Evolutionary conservation across 1,140 invertebrate genomes (phyloP), one percentile per base, ranked within the genome.

Genomic region (Drosophila simulans): DNA sequence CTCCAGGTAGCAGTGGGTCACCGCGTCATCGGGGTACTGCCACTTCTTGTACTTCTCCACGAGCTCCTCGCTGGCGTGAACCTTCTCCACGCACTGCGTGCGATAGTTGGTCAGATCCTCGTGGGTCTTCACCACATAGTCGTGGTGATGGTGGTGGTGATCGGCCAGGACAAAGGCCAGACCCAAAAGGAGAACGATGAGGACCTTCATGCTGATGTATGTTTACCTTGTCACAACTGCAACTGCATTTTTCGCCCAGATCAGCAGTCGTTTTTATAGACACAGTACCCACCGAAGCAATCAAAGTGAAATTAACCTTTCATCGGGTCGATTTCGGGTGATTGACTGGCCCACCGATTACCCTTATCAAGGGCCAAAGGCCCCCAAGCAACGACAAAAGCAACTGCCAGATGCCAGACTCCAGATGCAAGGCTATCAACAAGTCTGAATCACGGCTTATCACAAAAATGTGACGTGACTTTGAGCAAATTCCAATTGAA

Each of bases 21-120:
- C 86, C 25, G 91, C 88, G 43, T 92, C 89, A 46, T 92, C 82
- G 4, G 74, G 66, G 31, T 71, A 92, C 22, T 91, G 59, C 84
- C 88, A 91, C 43, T 82, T 80, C 40, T 79, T 78, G 60, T 78
- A 92, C 46, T 92, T 78, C 37, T 77, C 78, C 39, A 92, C 62
- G 5, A 75, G 62, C 12, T 90, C 91, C 0, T 59, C 52, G 8
- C 76, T 45, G 37, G 88, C 80, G n/a, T 82, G 74, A 2, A 90
- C 73, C 51, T 76, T 53, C 12, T 73, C 69, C 5, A 63, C 63
- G n/a, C 91, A 92, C 0, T 62, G 22, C 7, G 55, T 20, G 13
- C 91, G 88, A 13, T 58, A 83, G 12, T 54, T 77, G 4, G 78
- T 35, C 20, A 92, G 54, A 58, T 92, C 88, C 5, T 79, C 88